These are phyloP conservation scores for Drosophila tani DNA, from an alignment of 1,140 invertebrate genomes.

Conservation along the genomic window DNA sequence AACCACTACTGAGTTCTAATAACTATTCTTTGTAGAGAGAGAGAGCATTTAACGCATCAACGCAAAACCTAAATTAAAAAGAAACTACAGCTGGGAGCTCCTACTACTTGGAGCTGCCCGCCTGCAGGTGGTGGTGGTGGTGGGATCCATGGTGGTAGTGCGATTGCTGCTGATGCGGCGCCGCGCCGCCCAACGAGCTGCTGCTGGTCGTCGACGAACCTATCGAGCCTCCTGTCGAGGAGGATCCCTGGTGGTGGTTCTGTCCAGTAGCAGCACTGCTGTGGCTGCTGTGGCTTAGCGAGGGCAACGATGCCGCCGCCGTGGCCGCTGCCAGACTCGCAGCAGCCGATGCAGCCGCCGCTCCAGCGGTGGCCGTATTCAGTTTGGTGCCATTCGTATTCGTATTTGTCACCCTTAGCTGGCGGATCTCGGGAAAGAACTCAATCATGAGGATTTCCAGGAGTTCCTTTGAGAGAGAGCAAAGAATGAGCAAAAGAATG, in stretches of 20 bases:
- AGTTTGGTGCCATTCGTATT: slow-evolving; percentile 56
- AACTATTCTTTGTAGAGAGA: slow-evolving; percentile 31
- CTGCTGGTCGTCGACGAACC: slow-evolving; percentile 16
- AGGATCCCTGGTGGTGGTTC: slow-evolving; percentile 22
- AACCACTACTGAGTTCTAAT: slow-evolving; percentile 20
- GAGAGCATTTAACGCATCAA: slow-evolving; percentile 47
- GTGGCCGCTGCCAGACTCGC: slow-evolving; percentile 59
- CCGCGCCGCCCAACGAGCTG: slow-evolving; percentile 5
- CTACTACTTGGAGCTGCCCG: slow-evolving; percentile 52
- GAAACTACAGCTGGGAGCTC: slow-evolving; percentile 1
- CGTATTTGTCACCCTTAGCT: slow-evolving; percentile 68
- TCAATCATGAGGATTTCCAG: slow-evolving; percentile 90
- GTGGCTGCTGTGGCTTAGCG: slow-evolving; percentile 47
- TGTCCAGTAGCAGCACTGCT: slow-evolving; percentile 15
- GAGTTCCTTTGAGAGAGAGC: slow-evolving; percentile 87
- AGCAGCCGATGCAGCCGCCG: slow-evolving; percentile 64
- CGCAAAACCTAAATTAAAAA: slow-evolving; percentile 12
- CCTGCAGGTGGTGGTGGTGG: slow-evolving; percentile 32
- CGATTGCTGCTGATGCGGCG: slow-evolving; percentile 43
- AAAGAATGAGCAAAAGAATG: background rate
- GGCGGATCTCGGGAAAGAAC: slow-evolving; percentile 90
- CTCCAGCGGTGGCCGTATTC: slow-evolving; percentile 66
- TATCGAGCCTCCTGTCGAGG: slow-evolving; percentile 8
- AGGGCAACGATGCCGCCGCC: slow-evolving; percentile 54
- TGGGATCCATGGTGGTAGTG: slow-evolving; percentile 47